phyloP scores from a whole-genome alignment of 2,113 vertebrate genomes.

The Paramormyrops kingsleyae region DNA sequence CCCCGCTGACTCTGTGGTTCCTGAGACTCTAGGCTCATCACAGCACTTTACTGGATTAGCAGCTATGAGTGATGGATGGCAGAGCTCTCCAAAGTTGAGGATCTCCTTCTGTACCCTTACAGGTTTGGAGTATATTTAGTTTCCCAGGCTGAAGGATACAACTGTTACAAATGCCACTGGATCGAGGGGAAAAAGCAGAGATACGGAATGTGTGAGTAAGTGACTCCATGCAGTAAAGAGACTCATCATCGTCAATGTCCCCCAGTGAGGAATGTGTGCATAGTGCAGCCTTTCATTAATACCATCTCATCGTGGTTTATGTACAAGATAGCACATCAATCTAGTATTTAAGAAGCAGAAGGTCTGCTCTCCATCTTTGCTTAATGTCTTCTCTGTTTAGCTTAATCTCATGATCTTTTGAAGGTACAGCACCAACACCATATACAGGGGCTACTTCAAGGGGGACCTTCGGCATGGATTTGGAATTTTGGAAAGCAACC shows the following conservation, averaged over 20 bases:
- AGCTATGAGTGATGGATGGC: neutral
- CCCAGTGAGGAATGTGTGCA: neutral
- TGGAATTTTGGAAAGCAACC: neutral
- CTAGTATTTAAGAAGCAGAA: neutral
- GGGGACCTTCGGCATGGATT: conserved; percentile 3
- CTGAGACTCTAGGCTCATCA: neutral
- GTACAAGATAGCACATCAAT: neutral
- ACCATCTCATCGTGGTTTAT: neutral
- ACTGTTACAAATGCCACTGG: conserved; percentile 15
- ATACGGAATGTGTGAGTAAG: conserved; percentile 17
- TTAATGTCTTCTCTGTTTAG: neutral
- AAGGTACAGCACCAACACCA: conserved; percentile 6
- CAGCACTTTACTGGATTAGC: neutral
- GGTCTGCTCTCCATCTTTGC: neutral
- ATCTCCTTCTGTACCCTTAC: neutral
- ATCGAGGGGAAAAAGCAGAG: neutral
- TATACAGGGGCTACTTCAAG: conserved; percentile 10
- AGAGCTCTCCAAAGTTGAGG: neutral
- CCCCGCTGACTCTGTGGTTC: neutral
- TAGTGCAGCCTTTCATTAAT: neutral
- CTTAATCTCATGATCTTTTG: neutral
- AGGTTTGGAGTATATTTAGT: conserved; percentile 16
- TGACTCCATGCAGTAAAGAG: neutral
- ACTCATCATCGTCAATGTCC: neutral
- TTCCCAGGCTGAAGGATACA: neutral